phyloP scores from a whole-genome alignment of 2,113 vertebrate genomes.

The Gymnocephalus cernua region DNA sequence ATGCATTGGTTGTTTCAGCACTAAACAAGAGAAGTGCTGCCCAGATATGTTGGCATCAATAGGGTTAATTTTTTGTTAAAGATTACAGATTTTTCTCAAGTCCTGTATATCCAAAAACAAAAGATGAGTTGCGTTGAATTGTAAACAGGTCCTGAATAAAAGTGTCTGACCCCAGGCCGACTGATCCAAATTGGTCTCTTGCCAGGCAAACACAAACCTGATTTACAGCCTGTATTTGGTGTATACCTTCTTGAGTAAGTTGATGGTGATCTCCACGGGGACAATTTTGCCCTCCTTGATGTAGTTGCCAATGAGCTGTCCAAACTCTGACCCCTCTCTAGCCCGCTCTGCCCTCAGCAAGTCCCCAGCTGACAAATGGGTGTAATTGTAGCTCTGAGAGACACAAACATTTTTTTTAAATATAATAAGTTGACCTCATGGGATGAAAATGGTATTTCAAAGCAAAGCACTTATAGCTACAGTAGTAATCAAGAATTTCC shows the following conservation, averaged over 20 bases:
- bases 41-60: background rate
- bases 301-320: constrained; percentile 92
- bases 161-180: background rate
- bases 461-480: background rate
- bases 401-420: background rate
- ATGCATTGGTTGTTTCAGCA: background rate
- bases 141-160: background rate
- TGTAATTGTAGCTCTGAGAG: constrained; percentile 92
- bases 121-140: background rate
- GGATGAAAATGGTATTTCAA: background rate
- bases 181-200: background rate
- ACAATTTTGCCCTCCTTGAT: constrained; percentile 97
- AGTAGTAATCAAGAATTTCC: background rate
- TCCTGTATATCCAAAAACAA: background rate
- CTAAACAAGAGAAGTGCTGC: background rate
- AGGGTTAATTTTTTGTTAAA: background rate
- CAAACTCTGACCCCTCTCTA: constrained; percentile 89
- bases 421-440: background rate
- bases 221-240: background rate
- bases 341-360: constrained; percentile 93
- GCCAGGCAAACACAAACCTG: background rate
- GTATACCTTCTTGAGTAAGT: constrained; percentile 91
- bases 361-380: constrained; percentile 96
- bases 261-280: constrained; percentile 97
- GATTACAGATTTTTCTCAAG: background rate